Evolutionary conservation across 2,113 vertebrate genomes (phyloP), one percentile per base, ranked within the genome.

Genomic region (Tenrec ecaudatus): DNA sequence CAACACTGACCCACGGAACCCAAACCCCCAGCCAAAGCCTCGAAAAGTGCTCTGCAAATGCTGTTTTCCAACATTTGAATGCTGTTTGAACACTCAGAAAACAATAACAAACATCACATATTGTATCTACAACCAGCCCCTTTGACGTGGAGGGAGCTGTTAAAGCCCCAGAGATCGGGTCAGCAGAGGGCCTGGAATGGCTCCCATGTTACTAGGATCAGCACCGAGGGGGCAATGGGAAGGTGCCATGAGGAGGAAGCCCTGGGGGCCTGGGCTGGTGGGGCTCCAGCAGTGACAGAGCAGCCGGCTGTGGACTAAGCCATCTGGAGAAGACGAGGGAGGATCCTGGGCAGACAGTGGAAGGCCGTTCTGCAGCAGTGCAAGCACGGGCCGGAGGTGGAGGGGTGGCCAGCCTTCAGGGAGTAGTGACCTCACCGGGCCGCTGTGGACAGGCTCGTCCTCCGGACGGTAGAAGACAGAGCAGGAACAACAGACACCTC

Each of bases 31-130:
- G 47, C 47, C 47, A 53, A 53, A 12, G 47, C 47, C 47, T 53
- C 31, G 27, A 62, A 64, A 88, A 82, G 6, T 25, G 31, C 12
- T 3, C 2, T n/a, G 36, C 22, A 75, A 29, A 40, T 43, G 29
- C 14, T n/a, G 36, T 69, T 43, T 90, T 88, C 77, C 57, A n/a
- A n/a, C n/a, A n/a, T n/a, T n/a, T n/a, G n/a, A n/a, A n/a, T n/a
- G n/a, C n/a, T n/a, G n/a, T 57, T 78, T 68, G 71, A 89, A 92
- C 43, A 36, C 43, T 77, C 94, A 2, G 69, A 60, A 73, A 82
- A 71, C 58, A 58, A 8, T 27, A 75, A 77, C 3, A 76, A 5
- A 29, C 3, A 22, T 6, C 40, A 58, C 23, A 36, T 40, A 62
- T 14, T 77, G 9, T 60, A 23, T 57, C 89, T 94, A 25, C 23